phyloP scores from a whole-genome alignment of 2,113 vertebrate species.

The Oreocharis arfaki region DNA sequence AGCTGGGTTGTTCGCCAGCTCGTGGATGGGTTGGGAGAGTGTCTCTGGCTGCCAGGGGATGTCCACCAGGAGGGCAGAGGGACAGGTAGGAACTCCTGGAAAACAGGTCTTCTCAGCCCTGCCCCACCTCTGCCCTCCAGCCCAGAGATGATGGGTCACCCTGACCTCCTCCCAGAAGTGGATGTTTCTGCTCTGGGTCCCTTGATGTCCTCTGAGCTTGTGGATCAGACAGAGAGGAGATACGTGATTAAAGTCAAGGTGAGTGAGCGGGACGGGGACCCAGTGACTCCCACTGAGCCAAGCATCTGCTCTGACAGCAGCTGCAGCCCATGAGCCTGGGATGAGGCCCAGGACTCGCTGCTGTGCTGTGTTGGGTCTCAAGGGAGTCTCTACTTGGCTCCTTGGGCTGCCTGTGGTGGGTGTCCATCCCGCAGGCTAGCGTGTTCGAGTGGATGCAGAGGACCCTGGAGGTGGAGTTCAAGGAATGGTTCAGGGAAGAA shows the following conservation, averaged over 20 bases:
- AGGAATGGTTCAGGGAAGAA: conserved; percentile 89
- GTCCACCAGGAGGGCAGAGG: background rate
- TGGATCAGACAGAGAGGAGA: conserved; percentile 86
- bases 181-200: conserved; percentile 78
- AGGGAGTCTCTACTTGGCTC: background rate
- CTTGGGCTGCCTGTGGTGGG: background rate
- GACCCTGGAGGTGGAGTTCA: conserved; percentile 88
- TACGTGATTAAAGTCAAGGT: conserved; percentile 89
- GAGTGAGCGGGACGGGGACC: background rate
- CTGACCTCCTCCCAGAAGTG: conserved; percentile 82
- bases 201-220: conserved; percentile 81
- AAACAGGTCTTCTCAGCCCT: background rate
- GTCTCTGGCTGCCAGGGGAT: background rate
- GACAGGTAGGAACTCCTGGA: background rate
- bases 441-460: conserved; percentile 93
- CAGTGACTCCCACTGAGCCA: background rate
- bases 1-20: background rate
- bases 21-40: background rate
- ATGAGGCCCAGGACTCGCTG: background rate
- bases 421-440: conserved; percentile 53
- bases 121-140: conserved; percentile 60
- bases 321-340: background rate
- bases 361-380: background rate
- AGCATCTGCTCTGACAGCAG: background rate
- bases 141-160: conserved; percentile 88